phyloP scores from a whole-genome alignment of 2,888 invertebrate species.

The Caenorhabditis afra region DNA sequence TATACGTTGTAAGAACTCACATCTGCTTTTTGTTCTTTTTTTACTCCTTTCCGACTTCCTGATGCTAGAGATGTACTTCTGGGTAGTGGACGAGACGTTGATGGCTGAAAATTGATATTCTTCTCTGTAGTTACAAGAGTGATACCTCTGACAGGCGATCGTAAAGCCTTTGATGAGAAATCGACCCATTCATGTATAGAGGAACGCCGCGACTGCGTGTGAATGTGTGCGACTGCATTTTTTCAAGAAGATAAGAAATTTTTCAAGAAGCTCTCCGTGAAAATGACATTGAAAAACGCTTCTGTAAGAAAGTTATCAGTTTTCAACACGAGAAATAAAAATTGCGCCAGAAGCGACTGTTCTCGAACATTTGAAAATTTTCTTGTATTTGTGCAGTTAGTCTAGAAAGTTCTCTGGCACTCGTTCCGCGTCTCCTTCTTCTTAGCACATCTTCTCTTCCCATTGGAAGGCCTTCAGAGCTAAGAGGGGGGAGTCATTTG shows the following conservation, averaged over 20 bases:
- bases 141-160: constrained; percentile 57
- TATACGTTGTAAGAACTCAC: constrained; percentile 21
- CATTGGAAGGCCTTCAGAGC: constrained; percentile 15
- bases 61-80: constrained; percentile 68
- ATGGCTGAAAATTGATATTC: constrained; percentile 51
- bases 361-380: background rate
- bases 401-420: constrained; percentile 34
- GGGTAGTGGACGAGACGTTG: constrained; percentile 66
- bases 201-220: constrained; percentile 70
- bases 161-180: constrained; percentile 62
- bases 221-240: constrained; percentile 75
- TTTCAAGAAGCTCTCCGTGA: background rate
- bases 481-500: constrained; percentile 36
- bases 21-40: constrained; percentile 44
- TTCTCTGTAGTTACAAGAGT: background rate
- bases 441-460: background rate
- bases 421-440: constrained; percentile 6
- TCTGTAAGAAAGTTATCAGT: background rate
- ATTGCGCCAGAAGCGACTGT: background rate
- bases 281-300: background rate
- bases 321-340: too few species aligned
- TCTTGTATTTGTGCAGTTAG: too few species aligned
- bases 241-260: background rate
- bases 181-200: constrained; percentile 69
- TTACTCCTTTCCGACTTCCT: constrained; percentile 12